Base-by-base conservation (phyloP, 2,113 vertebrate species). In the Chloropsis hardwickii region DNA sequence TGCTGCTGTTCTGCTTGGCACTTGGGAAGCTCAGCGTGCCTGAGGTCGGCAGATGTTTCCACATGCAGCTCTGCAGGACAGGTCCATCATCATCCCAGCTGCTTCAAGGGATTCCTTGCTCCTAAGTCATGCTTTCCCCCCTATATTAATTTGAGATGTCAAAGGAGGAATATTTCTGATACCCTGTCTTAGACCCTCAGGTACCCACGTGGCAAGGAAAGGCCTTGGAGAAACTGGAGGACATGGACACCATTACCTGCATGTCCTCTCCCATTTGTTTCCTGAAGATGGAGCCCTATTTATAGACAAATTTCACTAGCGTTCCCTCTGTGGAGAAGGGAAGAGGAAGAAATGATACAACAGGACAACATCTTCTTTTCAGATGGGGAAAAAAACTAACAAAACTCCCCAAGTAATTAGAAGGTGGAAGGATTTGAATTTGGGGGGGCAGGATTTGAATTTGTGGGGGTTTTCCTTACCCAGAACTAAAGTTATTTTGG, bases 261-360 rank as follows among this genome's bases (percentile, higher is more conserved):
- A 31, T 2, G 0, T 58, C 72, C 24, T 78, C 78, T 79, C 64
- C 56, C 72, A 1, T 54, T 64, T 73, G 1, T 42, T 94, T 79
- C 85, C 88, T 90, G 90, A 93, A 88, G 90, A 65, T 93, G 90
- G 88, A 96, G 84, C 90, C 81, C 53, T 91, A 0, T 85, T 94
- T 91, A 65, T 81, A 69, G 83, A 25, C 53, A 81, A 53, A 58
- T 24, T 53, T 40, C 37, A 20, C 17, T 60, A 40, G 48, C 53
- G 24, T 81, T 37, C 28, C 28, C 54, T 82, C 11, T 0, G 58
- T 86, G 39, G 48, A 92, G 50, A 60, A 85, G 64, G 56, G 44
- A 79, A 25, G 44, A 19, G 35, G 44, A 71, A 60, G 57, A 65
- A 86, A 47, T 15, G 8, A 42, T 53, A 14, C 20, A n/a, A 27